A percentile compares a stretch with the other conserved stretches of the same genome.
These are phyloP conservation scores for Ips nitidus DNA, from an alignment of 1,140 invertebrate genomes.

Conservation along the genomic window DNA sequence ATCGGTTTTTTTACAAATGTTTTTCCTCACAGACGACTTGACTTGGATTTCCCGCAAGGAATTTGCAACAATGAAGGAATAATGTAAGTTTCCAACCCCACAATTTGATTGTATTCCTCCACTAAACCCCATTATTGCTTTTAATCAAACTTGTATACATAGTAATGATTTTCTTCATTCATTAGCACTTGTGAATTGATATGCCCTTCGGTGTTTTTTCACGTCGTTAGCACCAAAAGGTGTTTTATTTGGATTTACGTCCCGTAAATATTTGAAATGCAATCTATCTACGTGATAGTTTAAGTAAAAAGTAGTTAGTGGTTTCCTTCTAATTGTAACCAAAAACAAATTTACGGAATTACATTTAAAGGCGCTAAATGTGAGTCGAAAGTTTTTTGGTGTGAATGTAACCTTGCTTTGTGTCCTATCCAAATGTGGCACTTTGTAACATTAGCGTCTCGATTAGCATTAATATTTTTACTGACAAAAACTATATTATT, in stretches of 20 bases:
- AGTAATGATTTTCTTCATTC: conserved; percentile 12
- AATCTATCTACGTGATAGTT: conserved; percentile 21
- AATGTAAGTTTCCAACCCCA: neutral
- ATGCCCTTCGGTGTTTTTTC: conserved; percentile 46
- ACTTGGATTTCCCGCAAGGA: neutral
- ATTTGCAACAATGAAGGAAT: neutral
- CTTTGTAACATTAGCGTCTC: too few species aligned
- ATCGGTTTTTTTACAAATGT: conserved; percentile 36
- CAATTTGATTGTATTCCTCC: too few species aligned
- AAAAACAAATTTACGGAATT: conserved; percentile 9
- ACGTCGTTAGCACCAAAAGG: conserved; percentile 37
- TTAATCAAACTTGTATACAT: too few species aligned
- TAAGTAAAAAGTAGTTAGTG: conserved; percentile 30
- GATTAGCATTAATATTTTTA: too few species aligned
- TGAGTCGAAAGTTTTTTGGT: neutral
- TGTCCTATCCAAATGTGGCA: too few species aligned
- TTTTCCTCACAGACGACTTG: conserved; percentile 12
- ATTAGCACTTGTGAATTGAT: conserved; percentile 43
- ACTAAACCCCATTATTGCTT: too few species aligned
- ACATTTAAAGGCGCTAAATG: conserved; percentile 26
- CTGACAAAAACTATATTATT: too few species aligned
- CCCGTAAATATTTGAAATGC: conserved; percentile 36
- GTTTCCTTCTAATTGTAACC: conserved; percentile 25
- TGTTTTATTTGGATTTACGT: conserved; percentile 36
- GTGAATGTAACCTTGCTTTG: neutral